Evolutionary conservation across 2,888 invertebrate genomes (phyloP).

Genomic region (Odontomyia ornata): DNA sequence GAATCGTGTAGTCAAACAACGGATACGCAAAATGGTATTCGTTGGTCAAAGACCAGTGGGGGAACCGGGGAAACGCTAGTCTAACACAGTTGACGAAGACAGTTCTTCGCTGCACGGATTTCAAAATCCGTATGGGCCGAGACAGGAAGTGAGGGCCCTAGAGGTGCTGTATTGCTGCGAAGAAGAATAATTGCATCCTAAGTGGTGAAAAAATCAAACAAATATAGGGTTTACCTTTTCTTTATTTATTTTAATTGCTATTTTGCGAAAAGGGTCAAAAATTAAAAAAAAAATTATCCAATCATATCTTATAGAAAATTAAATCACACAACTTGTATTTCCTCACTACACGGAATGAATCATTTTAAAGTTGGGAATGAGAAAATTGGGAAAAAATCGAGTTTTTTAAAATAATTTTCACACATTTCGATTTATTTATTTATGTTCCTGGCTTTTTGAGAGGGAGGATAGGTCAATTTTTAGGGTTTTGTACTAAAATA

Average conservation of each 20-base stretch:
- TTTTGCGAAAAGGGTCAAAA: not conserved
- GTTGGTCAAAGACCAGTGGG: too few relatives aligned
- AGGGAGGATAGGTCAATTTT: not conserved
- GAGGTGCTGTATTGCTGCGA: not conserved
- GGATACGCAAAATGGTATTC: too few relatives aligned
- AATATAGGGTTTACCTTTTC: not conserved
- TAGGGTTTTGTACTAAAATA: not conserved
- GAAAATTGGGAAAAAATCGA: not conserved
- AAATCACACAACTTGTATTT: not conserved
- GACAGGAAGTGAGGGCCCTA: too few relatives aligned
- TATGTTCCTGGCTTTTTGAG: too few relatives aligned
- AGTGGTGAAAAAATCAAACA: not conserved
- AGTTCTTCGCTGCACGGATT: too few relatives aligned
- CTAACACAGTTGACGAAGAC: too few relatives aligned
- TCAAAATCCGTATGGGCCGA: too few relatives aligned
- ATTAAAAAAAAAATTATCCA: not conserved
- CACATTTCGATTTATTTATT: too few relatives aligned
- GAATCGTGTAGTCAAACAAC: too few relatives aligned
- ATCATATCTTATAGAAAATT: not conserved
- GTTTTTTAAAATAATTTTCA: not conserved
- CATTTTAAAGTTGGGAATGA: not conserved
- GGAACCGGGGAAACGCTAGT: too few relatives aligned
- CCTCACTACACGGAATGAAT: not conserved
- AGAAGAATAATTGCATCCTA: not conserved
- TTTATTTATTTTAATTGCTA: not conserved